phyloP scores from a whole-genome alignment of 2,797 vertebrate species.

The Crocodylus rhombifer region DNA sequence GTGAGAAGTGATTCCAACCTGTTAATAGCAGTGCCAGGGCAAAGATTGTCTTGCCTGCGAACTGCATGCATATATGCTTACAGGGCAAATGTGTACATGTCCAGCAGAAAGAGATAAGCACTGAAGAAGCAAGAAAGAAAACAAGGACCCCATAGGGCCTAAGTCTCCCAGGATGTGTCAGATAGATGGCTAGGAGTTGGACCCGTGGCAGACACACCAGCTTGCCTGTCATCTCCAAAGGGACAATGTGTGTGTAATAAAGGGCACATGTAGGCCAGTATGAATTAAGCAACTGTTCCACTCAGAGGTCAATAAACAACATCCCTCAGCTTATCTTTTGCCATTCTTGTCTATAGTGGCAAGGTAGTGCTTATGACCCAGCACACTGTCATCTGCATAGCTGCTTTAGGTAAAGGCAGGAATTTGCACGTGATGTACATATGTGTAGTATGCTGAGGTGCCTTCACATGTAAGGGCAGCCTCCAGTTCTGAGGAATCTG shows the following conservation, averaged over 20 bases:
- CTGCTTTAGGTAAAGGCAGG: neutral
- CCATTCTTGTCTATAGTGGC: no score
- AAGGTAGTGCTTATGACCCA: no score
- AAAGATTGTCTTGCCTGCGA: neutral
- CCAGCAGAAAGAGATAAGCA: neutral
- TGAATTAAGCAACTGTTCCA: neutral
- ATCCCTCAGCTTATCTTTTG: no score
- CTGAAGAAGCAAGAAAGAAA: rapidly evolving
- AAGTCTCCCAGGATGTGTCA: neutral
- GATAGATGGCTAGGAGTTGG: rapidly evolving
- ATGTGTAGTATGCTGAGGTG: neutral
- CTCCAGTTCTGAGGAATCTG: neutral
- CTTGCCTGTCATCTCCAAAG: neutral
- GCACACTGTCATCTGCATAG: neutral
- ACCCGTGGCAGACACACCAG: rapidly evolving
- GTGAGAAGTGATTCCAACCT: neutral
- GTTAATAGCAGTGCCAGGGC: neutral
- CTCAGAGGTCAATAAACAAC: rapidly evolving
- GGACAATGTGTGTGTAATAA: neutral
- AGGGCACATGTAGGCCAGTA: neutral
- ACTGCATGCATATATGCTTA: rapidly evolving
- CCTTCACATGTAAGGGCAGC: neutral
- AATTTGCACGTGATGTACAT: rapidly evolving
- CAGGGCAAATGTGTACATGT: rapidly evolving
- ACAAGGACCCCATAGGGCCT: rapidly evolving